Evolutionary conservation across 2,888 invertebrate species (phyloP), one percentile per base, ranked within the genome.

Genomic region (Calameuta pallipes): DNA sequence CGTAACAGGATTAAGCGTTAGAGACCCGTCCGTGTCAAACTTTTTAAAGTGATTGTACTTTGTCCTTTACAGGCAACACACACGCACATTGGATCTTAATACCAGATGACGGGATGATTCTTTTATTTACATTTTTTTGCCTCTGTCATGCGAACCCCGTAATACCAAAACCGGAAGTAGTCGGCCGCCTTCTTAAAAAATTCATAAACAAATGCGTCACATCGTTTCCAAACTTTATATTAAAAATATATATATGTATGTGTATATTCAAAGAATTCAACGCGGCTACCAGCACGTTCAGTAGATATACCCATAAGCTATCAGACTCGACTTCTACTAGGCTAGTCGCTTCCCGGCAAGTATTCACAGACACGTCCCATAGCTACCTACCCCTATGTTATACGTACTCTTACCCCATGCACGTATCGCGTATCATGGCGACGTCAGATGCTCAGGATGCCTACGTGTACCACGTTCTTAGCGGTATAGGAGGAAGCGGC

Each of bases 371-470:
- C 56, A 56, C 56, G 56, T 56, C 23, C 56, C 56, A 23, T 23
- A 56, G 71, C 71, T 33, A 71, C 71, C 37, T 37, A 37, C 37
- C 13, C 70, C 71, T 31, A 13, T 71, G 30, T 71, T 71, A 31
- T 30, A 31, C 31, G 34, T 33, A 34, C 71, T 71, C 71, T n/a
- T 34, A 71, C 71, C 71, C 71, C 71, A 23, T 34, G 71, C 71
- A 34, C 71, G 71, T 71, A 71, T 71, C 31, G 31, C 71, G 71
- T 34, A 34, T 71, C 71, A 71, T 71, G 71, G 71, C 33, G 13
- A 71, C 71, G 71, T 71, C 71, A 71, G 71, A 71, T 34, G 71
- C 71, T 33, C 71, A 13, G 56, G 23, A 56, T 56, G 56, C 56
- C 56, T 56, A 23, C 56, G 56, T 56, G 56, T 56, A 23, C 23